Conservation (phyloP, 2,113 vertebrate species). For the Prochilodus magdalenae region DNA sequence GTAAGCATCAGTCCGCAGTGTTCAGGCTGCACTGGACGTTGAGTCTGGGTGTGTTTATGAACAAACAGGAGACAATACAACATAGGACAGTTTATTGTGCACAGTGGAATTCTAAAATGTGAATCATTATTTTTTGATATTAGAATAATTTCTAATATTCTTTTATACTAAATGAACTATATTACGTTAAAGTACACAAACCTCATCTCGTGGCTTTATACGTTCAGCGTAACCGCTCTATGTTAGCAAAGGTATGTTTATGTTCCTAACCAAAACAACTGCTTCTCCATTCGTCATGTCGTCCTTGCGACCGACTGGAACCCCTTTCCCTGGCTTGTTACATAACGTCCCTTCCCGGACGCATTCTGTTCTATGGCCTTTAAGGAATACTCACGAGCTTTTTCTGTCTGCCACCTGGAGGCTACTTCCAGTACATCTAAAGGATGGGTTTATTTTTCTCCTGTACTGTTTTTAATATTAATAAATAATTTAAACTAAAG, state of each 20-base stretch:
- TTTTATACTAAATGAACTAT: neutral
- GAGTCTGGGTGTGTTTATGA: too few relatives aligned
- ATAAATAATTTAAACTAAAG: too few relatives aligned
- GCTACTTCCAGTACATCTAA: too few relatives aligned
- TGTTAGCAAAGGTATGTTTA: neutral
- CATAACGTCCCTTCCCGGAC: neutral
- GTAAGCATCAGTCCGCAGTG: too few relatives aligned
- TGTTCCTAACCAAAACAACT: neutral
- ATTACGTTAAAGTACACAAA: neutral
- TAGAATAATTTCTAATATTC: too few relatives aligned
- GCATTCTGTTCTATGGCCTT: neutral
- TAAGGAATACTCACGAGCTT: neutral
- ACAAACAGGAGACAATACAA: neutral
- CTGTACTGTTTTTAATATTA: too few relatives aligned
- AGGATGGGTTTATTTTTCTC: too few relatives aligned
- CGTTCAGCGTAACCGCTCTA: neutral
- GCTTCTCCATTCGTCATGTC: neutral
- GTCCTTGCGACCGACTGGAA: neutral
- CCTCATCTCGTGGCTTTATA: neutral
- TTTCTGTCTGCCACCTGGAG: too few relatives aligned
- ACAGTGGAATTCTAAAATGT: too few relatives aligned
- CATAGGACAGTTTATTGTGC: conserved; percentile 15
- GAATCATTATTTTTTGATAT: too few relatives aligned
- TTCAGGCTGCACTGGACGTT: too few relatives aligned
- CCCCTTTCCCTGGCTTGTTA: neutral